A percentile compares a stretch with the other conserved stretches of the same genome.
These are phyloP conservation scores for Ooceraea biroi DNA, from an alignment of 1,140 invertebrate genomes.

Conservation along the genomic window DNA sequence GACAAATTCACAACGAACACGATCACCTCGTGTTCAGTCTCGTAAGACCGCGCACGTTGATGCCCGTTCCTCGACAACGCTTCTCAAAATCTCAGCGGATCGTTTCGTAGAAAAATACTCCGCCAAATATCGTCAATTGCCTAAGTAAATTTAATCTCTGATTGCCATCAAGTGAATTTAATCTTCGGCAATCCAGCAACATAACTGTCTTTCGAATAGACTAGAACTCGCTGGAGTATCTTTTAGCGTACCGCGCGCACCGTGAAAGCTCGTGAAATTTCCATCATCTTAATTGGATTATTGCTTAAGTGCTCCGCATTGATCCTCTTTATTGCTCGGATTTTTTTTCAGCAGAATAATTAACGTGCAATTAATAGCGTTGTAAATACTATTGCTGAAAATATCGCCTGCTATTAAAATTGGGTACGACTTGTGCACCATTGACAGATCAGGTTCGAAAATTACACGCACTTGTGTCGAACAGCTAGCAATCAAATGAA, in stretches of 20 bases:
- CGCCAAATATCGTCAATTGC: not conserved
- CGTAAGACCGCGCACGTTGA: not conserved
- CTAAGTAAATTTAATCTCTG: not conserved
- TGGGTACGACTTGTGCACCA: not conserved
- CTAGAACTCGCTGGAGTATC: not conserved
- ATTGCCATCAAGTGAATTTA: slow-evolving; percentile 5
- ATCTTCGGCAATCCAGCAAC: not conserved
- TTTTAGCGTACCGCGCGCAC: not conserved
- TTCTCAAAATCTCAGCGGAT: not conserved
- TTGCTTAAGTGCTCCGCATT: not conserved
- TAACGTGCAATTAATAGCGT: not conserved
- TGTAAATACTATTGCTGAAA: not conserved
- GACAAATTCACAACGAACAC: slow-evolving; percentile 10
- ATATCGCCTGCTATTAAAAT: not conserved
- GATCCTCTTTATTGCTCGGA: not conserved
- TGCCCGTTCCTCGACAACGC: not conserved
- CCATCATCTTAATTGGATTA: not conserved
- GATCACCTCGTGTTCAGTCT: not conserved
- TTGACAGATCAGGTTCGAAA: not conserved
- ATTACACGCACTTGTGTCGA: not conserved
- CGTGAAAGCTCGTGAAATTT: slow-evolving; percentile 14
- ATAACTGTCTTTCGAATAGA: not conserved
- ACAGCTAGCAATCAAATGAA: slow-evolving; percentile 13
- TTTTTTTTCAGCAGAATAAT: not conserved
- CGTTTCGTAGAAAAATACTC: not conserved